Evolutionary conservation across 2,888 invertebrate species (phyloP).

Genomic region (Tholera decimalis): DNA sequence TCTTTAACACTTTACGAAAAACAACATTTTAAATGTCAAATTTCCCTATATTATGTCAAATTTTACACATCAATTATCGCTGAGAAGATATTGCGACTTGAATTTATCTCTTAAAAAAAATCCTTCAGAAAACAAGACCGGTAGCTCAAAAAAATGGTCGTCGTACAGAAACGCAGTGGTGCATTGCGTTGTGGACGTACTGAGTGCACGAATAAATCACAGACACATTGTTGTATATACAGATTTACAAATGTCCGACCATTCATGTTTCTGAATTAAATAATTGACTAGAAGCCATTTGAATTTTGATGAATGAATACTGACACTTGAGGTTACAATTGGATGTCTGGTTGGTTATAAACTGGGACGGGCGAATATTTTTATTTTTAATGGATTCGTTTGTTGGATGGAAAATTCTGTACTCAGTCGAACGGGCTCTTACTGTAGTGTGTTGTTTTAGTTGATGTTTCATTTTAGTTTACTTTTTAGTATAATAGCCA

Average conservation of each 20-base stretch:
- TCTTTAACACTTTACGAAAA: too few relatives aligned
- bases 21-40: too few relatives aligned
- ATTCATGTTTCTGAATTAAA: slow-evolving; percentile 66
- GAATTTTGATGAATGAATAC: slow-evolving; percentile 77
- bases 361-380: slow-evolving; percentile 23
- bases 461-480: too few relatives aligned
- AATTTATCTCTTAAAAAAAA: too few relatives aligned
- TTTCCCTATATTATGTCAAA: too few relatives aligned
- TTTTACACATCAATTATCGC: too few relatives aligned
- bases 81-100: too few relatives aligned
- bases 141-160: slow-evolving; percentile 7
- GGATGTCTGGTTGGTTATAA: slow-evolving; percentile 32
- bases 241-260: slow-evolving; percentile 50
- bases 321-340: slow-evolving; percentile 64
- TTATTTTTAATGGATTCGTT: slow-evolving; percentile 7
- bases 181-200: slow-evolving; percentile 54
- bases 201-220: slow-evolving; percentile 42
- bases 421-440: too few relatives aligned
- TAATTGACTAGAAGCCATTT: slow-evolving; percentile 69
- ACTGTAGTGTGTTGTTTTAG: not conserved
- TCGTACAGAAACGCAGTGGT: slow-evolving; percentile 29
- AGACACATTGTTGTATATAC: slow-evolving; percentile 21
- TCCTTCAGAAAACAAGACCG: not conserved
- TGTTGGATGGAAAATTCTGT: not conserved
- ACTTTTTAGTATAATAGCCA: too few relatives aligned